These are phyloP conservation scores for Dufourea novaeangliae DNA, from an alignment of 1,140 invertebrate genomes.

Conservation along the genomic window DNA sequence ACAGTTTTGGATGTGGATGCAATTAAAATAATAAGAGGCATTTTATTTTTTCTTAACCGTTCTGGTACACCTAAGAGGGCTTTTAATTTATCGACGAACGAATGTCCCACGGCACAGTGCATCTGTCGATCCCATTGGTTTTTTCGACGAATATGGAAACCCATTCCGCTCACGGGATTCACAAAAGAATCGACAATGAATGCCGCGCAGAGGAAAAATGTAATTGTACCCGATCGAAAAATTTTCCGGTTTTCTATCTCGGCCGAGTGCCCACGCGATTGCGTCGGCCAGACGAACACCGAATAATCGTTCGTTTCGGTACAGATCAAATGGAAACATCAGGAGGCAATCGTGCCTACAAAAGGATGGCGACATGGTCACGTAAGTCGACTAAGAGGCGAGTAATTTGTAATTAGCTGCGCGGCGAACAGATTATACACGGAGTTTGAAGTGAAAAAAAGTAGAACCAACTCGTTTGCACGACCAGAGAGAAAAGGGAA, in stretches of 20 bases:
- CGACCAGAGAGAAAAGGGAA: background rate
- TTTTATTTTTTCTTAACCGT: background rate
- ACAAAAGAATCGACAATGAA: conserved; percentile 23
- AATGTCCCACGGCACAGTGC: background rate
- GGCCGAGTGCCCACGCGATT: background rate
- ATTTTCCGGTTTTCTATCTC: background rate
- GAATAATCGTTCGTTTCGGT: background rate
- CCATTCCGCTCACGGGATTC: background rate
- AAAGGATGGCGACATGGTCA: background rate
- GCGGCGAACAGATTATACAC: background rate
- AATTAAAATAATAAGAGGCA: background rate
- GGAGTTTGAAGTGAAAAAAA: background rate
- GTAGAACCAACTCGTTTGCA: background rate
- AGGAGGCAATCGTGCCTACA: background rate
- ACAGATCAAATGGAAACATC: background rate
- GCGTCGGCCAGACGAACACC: background rate
- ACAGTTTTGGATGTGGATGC: too few species aligned
- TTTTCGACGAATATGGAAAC: conserved; percentile 7
- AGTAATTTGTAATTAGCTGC: background rate
- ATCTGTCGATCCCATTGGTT: background rate
- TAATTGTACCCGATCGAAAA: conserved; percentile 4
- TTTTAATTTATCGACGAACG: background rate
- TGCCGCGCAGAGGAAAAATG: background rate
- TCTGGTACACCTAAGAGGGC: background rate
- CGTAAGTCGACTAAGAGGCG: background rate